Base-by-base conservation (phyloP, 2,888 invertebrate genomes). In the Gandaritis pyraliata region DNA sequence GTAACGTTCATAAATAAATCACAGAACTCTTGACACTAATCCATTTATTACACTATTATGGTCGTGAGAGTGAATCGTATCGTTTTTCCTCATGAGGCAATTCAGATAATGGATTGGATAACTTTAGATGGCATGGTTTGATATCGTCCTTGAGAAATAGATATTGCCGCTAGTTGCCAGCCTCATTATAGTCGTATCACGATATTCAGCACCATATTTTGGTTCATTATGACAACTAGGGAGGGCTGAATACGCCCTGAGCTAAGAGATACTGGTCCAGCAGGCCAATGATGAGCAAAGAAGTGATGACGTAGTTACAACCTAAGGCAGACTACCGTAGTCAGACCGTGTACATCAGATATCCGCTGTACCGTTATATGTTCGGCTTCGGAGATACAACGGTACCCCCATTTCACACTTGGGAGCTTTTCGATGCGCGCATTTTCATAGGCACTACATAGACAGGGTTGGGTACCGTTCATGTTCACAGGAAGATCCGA, bases 321-420 rank as follows among this genome's bases (percentile, higher is more conserved):
- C n/a, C 38, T n/a, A n/a, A 30, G 15, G 12, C 8, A 30, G 15
- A 48, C 33, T 49, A 59, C 30, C 12, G 36, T 15, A 50, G 30
- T 29, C 18, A 47, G 29, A 41, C 41, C 41, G 33, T 43, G 30
- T 48, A 33, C 47, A 58, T 54, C 57, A 59, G 46, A 59, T 50
- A 54, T 16, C 23, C 30, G 43, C 43, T 10, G 16, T 41, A 61
- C 61, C 58, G 65, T 61, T 61, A 58, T 41, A 33, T 52, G 58
- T 60, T 58, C 58, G 39, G 46, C 45, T 49, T 49, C 23, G 53
- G 39, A 49, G 47, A 55, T 15, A 48, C 62, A 67, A 70, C 70
- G 68, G 70, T 66, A 65, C 47, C 53, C 43, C 60, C 18, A 59
- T 65, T 68, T 70, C 66, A 70, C 70, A 68, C 66, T 64, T 55